A percentile compares a stretch with the other conserved stretches of the same genome.
These are phyloP conservation scores for Ypsolopha sequella DNA, from an alignment of 2,888 invertebrate species.

Conservation along the genomic window DNA sequence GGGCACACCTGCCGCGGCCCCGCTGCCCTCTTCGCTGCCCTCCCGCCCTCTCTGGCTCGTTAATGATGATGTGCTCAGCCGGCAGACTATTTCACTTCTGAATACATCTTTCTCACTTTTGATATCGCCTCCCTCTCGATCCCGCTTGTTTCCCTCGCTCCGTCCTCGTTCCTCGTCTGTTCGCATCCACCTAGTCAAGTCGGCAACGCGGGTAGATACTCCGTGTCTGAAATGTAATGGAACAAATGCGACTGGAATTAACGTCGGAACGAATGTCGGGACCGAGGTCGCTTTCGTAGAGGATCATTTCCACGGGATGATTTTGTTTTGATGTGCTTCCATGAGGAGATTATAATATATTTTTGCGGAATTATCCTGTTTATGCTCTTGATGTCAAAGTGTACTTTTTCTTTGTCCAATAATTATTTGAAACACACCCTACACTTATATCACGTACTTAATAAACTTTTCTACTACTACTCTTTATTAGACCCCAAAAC, in stretches of 20 bases:
- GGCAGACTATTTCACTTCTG: slow-evolving; percentile 81
- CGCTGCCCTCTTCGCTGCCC: slow-evolving; percentile 70
- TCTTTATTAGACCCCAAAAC: too few species aligned
- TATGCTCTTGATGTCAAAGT: too few species aligned
- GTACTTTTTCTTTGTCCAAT: too few species aligned
- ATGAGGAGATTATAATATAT: slow-evolving; percentile 20
- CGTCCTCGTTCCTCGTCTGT: slow-evolving; percentile 58
- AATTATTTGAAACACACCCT: too few species aligned
- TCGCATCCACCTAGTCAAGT: slow-evolving; percentile 70
- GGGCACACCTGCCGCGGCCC: slow-evolving; percentile 70
- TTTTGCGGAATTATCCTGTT: too few species aligned
- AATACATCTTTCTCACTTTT: slow-evolving; percentile 74
- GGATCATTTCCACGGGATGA: slow-evolving; percentile 67
- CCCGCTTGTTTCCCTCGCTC: slow-evolving; percentile 26
- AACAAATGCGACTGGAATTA: slow-evolving; percentile 71
- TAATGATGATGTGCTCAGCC: slow-evolving; percentile 85
- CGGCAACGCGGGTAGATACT: slow-evolving; percentile 67
- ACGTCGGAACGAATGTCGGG: slow-evolving; percentile 67
- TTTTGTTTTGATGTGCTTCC: slow-evolving; percentile 60
- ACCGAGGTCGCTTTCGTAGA: slow-evolving; percentile 27
- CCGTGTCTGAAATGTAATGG: slow-evolving; percentile 72
- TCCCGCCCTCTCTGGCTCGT: slow-evolving; percentile 75
- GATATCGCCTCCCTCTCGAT: slow-evolving; percentile 46
- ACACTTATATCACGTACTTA: too few species aligned
- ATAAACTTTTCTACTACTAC: too few species aligned